Evolutionary conservation across 2,113 vertebrate species (phyloP).

Genomic region (Sclerurus mexicanus): DNA sequence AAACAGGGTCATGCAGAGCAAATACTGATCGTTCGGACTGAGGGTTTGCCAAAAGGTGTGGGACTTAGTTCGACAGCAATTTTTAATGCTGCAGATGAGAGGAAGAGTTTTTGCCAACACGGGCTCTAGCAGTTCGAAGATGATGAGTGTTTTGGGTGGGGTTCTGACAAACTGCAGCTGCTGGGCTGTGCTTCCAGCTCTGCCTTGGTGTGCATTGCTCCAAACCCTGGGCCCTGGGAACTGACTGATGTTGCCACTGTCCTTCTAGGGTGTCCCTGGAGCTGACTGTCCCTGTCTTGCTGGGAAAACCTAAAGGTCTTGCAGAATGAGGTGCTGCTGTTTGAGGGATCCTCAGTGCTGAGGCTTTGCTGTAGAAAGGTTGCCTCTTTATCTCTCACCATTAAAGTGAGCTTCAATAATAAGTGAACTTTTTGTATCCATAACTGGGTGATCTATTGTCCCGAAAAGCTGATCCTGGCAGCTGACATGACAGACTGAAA

Average conservation of each 20-base stretch:
- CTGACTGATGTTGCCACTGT: not conserved
- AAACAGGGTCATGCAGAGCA: not conserved
- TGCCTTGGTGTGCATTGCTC: not conserved
- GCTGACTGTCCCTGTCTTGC: not conserved
- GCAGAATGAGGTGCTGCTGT: not conserved
- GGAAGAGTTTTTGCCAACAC: not conserved
- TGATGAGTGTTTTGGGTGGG: not conserved
- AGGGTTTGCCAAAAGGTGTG: not conserved
- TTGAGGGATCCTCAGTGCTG: not conserved
- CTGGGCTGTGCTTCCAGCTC: not conserved
- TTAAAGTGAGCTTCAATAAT: not conserved
- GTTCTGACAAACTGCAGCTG: not conserved
- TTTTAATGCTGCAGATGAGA: not conserved
- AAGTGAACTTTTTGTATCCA: not conserved
- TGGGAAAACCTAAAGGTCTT: not conserved
- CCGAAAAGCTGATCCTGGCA: not conserved
- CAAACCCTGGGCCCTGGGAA: not conserved
- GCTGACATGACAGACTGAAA: not conserved
- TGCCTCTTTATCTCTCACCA: not conserved
- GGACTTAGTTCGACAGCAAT: not conserved
- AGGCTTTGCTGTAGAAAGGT: not conserved
- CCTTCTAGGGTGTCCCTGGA: not conserved
- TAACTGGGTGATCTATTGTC: not conserved
- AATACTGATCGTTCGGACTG: not conserved
- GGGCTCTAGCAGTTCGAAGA: not conserved